Evolutionary conservation across 2,888 invertebrate genomes (phyloP), one percentile per base, ranked within the genome.

Genomic region (Epinotia nisella): DNA sequence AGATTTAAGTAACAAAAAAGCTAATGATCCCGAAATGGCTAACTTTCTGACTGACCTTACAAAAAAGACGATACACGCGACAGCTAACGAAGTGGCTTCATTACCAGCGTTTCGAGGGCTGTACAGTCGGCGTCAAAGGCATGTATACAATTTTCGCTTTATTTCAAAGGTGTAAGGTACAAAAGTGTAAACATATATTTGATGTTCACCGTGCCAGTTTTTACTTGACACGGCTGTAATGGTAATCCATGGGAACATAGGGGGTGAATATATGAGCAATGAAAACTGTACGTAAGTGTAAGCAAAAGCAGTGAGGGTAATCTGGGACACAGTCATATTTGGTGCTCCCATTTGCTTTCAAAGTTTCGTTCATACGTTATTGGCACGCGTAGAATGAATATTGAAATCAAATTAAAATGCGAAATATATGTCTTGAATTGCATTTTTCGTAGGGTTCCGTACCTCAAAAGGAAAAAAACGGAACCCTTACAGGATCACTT

Each of bases 21-120:
- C 45, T 60, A 70, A 70, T 29, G 70, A 70, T 56, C 29, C 19
- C 29, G 45, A 55, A 61, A 70, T 61, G 56, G 17, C 29, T 45
- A 45, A 11, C 66, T 39, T 49, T 45, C 55, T 61, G 66, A 59
- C 55, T 61, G 66, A 59, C 71, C 66, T 59, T 59, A 67, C 61
- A 71, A 71, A 71, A 71, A 71, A 29, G 53, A 39, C 70, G 65
- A 71, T 71, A 71, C 67, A 67, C 35, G 29, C 35, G 70, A 58
- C 62, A 70, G 70, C 71, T 71, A 71, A 71, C 51, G 71, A 66
- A 51, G 39, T 35, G 35, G 35, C 66, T 71, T 71, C 66, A 61
- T 71, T 71, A 53, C 71, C 15, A 59, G 19, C 68, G 17, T 39
- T 70, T 15, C 62, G 45, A 49, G 70, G 19, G 39, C 19, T 41